These are phyloP conservation scores for Masticophis lateralis DNA, from an alignment of 2,797 vertebrate species.

Conservation along the genomic window DNA sequence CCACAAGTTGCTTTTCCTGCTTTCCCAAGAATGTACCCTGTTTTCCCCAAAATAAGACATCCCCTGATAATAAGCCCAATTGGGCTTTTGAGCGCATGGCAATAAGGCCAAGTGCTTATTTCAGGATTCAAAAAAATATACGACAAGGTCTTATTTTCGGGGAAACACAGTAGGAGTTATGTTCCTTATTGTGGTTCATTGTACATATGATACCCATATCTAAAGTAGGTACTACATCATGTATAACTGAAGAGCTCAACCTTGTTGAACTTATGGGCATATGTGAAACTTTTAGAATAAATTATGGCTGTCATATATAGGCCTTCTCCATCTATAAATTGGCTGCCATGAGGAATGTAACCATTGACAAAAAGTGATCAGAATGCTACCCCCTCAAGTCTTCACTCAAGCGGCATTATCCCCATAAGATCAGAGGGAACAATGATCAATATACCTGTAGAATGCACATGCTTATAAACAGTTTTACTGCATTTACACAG, in stretches of 20 bases:
- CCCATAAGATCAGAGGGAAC: not conserved
- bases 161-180: not conserved
- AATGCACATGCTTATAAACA: not conserved
- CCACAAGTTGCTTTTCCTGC: not conserved
- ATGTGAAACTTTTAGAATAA: not conserved
- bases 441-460: not conserved
- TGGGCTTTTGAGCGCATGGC: no score
- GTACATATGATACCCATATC: not conserved
- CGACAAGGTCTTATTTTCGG: no score
- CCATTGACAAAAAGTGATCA: not conserved
- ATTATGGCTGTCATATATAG: not conserved
- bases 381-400: not conserved
- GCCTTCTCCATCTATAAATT: not conserved
- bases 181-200: not conserved
- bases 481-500: not conserved
- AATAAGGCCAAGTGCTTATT: no score
- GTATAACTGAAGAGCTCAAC: not conserved
- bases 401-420: not conserved
- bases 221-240: not conserved
- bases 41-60: no score
- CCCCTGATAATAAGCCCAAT: no score
- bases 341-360: not conserved
- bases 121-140: no score
- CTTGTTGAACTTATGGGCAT: not conserved
- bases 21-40: not conserved